phyloP scores from a whole-genome alignment of 2,888 invertebrate genomes.

The Piscicola geometra region DNA sequence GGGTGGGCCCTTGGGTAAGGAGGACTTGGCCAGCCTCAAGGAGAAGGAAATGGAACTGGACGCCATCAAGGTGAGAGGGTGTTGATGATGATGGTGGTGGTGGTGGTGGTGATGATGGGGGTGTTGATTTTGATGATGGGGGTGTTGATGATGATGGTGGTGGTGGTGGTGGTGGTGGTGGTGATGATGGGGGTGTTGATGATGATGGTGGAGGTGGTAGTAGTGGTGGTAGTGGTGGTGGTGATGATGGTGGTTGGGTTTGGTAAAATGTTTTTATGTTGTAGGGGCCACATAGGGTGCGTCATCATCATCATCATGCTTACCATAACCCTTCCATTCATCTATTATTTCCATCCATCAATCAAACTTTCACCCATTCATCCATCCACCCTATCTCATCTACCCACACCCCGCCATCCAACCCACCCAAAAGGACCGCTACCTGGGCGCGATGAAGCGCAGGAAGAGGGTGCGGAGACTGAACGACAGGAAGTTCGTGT shows the following conservation, averaged over 20 bases:
- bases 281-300: neutral
- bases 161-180: neutral
- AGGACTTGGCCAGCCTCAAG: slow-evolving; percentile 58
- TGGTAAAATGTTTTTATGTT: neutral
- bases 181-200: too few relatives aligned
- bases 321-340: too few relatives aligned
- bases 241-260: neutral
- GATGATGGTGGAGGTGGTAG: neutral
- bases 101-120: neutral
- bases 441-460: slow-evolving; percentile 79
- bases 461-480: slow-evolving; percentile 83
- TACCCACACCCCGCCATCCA: too few relatives aligned
- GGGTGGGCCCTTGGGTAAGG: slow-evolving; percentile 47
- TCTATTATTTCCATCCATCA: too few relatives aligned
- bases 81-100: neutral
- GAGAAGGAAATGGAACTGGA: slow-evolving; percentile 88
- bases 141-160: neutral
- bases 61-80: slow-evolving; percentile 80
- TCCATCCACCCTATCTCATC: too few relatives aligned
- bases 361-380: too few relatives aligned
- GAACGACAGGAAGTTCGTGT: slow-evolving; percentile 98
- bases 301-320: neutral
- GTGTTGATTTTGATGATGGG: neutral
- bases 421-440: slow-evolving; percentile 80
- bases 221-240: too few relatives aligned